phyloP scores from a whole-genome alignment of 2,113 vertebrate genomes.

The Vulpes vulpes region DNA sequence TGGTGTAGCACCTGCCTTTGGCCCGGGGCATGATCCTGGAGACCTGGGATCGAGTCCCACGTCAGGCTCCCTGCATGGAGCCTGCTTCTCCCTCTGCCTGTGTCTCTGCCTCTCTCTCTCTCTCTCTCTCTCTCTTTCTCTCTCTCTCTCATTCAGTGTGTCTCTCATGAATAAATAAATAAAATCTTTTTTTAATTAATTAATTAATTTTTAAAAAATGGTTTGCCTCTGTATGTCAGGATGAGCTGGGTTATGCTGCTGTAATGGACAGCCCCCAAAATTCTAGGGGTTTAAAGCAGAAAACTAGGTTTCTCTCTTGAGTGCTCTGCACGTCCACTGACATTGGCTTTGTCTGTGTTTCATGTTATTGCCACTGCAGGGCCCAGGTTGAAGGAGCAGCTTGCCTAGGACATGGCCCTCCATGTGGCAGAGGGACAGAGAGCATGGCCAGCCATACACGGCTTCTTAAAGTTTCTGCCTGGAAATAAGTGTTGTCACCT shows the following conservation, averaged over 20 bases:
- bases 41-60: too few species aligned
- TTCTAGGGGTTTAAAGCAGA: background rate
- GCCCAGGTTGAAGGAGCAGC: background rate
- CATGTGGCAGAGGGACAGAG: background rate
- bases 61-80: too few species aligned
- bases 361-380: background rate
- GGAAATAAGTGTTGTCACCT: background rate
- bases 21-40: too few species aligned
- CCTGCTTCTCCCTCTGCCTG: too few species aligned
- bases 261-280: background rate
- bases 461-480: conserved; percentile 26
- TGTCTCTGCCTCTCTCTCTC: too few species aligned
- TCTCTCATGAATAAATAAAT: too few species aligned
- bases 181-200: too few species aligned
- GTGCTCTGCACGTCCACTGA: background rate
- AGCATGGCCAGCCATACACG: background rate
- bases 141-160: too few species aligned
- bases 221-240: background rate
- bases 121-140: too few species aligned
- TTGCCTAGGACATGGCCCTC: background rate
- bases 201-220: too few species aligned
- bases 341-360: background rate
- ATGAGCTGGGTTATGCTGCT: background rate
- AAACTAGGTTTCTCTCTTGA: background rate
- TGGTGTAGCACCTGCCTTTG: too few species aligned